phyloP scores from a whole-genome alignment of 2,888 invertebrate species.

The Achlya flavicornis region DNA sequence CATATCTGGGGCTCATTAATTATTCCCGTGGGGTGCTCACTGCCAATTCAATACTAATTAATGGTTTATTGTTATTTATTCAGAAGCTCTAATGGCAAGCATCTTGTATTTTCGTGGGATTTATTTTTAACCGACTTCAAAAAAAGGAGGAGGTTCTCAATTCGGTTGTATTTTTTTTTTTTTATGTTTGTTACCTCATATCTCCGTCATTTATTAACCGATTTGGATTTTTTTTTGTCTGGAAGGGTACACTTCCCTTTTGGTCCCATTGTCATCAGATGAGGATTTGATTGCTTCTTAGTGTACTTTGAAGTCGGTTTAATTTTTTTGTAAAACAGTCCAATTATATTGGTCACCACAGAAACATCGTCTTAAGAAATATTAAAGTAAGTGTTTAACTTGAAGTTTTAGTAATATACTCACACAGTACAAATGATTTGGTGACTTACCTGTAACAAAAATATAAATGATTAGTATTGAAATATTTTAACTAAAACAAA shows the following conservation, averaged over 20 bases:
- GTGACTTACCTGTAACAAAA: constrained; percentile 19
- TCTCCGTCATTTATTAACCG: too few species aligned
- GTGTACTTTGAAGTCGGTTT: too few species aligned
- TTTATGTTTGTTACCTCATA: too few species aligned
- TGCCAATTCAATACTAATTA: constrained; percentile 59
- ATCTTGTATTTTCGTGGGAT: background rate
- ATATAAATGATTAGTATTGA: constrained; percentile 10
- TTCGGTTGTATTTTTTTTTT: too few species aligned
- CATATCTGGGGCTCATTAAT: constrained; percentile 75
- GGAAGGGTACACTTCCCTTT: too few species aligned
- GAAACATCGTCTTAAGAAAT: background rate
- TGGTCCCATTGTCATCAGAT: too few species aligned
- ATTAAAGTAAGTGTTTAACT: background rate
- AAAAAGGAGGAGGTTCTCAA: too few species aligned
- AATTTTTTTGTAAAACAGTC: too few species aligned
- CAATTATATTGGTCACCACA: too few species aligned
- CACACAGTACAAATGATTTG: background rate
- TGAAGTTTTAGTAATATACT: background rate
- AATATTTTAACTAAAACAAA: background rate
- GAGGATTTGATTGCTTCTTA: too few species aligned
- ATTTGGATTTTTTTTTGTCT: too few species aligned
- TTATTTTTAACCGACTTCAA: too few species aligned
- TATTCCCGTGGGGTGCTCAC: constrained; percentile 57
- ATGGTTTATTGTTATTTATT: constrained; percentile 49
- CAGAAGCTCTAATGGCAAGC: constrained; percentile 14